Base-by-base conservation (phyloP, 2,888 invertebrate genomes). In the Clanis bilineata region DNA sequence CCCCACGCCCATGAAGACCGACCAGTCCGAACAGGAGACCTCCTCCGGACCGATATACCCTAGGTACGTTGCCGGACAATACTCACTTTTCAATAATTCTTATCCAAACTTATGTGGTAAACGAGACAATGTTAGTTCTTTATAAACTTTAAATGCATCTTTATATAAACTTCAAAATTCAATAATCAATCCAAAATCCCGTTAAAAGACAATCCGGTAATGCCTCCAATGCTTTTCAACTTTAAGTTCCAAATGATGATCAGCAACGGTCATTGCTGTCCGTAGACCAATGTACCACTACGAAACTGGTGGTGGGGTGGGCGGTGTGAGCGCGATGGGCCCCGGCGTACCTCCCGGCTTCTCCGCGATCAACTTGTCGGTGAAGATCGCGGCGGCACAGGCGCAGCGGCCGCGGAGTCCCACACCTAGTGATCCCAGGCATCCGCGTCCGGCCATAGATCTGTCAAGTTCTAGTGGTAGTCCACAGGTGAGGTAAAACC, bases 381-480 rank as follows among this genome's bases (percentile, higher is more conserved):
- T 97, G 77, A 97, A 97, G 93, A 96, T 97, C 81, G 95, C 95
- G 70, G 95, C 95, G 68, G 95, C 95, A 65, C 94, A 95, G 75
- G 95, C 95, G 77, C 93, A 94, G 77, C 95, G 92, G 86, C 95
- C 93, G 90, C 94, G 91, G 90, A 95, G 93, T 93, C 96, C 96
- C 51, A 95, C 96, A 64, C 95, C 96, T 61, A 93, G 95, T 43
- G 95, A 95, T 72, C 95, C 96, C 59, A 95, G 96, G 44, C 96
- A 97, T 73, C 95, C 95, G 56, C 95, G 96, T 65, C 96, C 96
- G 12, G 96, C 97, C 72, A 96, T 97, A 90, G 97, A 97, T 89
- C 93, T 97, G 57, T 97, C 97, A 72, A 96, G 97, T 67, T 96
- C 97, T 74, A 97, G 96, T 85, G 96, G 97, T 71, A 97, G 97